Evolutionary conservation across 2,888 invertebrate species (phyloP), one percentile per base, ranked within the genome.

Genomic region (Stenotaenia linearis): DNA sequence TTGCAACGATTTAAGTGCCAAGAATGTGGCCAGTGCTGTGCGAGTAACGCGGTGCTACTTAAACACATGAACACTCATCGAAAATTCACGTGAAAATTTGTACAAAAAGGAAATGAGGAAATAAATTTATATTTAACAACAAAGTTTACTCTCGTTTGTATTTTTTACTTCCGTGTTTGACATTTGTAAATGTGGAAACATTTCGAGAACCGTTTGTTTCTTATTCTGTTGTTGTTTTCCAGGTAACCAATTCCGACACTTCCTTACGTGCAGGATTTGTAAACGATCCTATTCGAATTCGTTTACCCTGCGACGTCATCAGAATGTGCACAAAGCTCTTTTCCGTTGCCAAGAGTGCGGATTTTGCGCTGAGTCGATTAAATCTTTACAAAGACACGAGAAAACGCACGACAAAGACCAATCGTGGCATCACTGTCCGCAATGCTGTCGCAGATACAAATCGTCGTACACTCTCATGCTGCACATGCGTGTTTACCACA

Each of bases 21-120:
- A 9, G 23, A 25, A 30, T 78, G 78, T 40, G 61, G 78, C 12
- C 28, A 56, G 25, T 78, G 78, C 12, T 78, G 78, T 61, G 78
- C 45, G 0, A 78, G 78, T 25, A 78, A 78, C 18, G 56, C 78
- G 0, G 50, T 56, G 28, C 35, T 78, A 1, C 78, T 23, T 4
- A 45, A 78, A 40, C 78, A 78, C 28, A 3, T 28, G 30, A 9
- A 21, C 21, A 78, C 61, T 5, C 78, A 78, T 30, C 61, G 25
- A 25, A 61, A 61, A 3, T 45, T 9, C 12, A 5, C 5, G n/a
- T 56, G 18, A 56, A 56, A 56, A 9, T 56, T 56, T 15, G 37
- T 12, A 12, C 5, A 12, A 15, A 1, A 37, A 12, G 10, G 3
- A 37, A 37, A 32, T 12, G 15, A 12, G 9, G 9, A 15, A 37